Evolutionary conservation across 2,113 vertebrate species (phyloP).

Genomic region (Rhabdornis inornatus): DNA sequence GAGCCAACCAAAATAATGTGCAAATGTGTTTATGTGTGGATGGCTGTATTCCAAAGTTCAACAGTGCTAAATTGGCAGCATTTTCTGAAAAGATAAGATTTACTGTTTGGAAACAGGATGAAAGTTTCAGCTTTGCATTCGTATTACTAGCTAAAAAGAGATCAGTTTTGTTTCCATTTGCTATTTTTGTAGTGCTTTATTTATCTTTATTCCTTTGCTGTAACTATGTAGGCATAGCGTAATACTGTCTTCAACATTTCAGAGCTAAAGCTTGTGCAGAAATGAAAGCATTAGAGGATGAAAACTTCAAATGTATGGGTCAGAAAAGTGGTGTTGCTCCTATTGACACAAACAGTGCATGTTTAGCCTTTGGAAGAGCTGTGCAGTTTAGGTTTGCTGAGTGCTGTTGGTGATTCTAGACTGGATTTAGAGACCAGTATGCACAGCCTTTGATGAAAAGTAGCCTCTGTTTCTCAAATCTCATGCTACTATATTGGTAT

Average conservation of each 20-base stretch:
- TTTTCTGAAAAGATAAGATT: slow-evolving; percentile 17
- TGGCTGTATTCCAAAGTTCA: not conserved
- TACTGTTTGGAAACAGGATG: slow-evolving; percentile 11
- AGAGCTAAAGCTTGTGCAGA: not conserved
- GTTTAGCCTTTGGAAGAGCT: not conserved
- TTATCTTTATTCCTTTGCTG: not conserved
- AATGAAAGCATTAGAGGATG: not conserved
- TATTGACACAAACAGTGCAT: not conserved
- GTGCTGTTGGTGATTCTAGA: not conserved
- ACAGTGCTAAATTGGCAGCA: not conserved
- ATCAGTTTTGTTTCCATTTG: not conserved
- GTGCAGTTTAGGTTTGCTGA: not conserved
- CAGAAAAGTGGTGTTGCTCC: not conserved
- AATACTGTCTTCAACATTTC: not conserved
- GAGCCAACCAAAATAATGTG: not conserved
- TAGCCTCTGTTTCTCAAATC: not conserved
- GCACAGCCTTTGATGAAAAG: not conserved
- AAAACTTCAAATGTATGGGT: not conserved
- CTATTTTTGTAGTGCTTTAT: not conserved
- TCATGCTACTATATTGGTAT: not conserved
- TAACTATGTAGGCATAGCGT: not conserved
- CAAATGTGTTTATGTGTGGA: not conserved
- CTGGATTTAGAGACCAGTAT: not conserved
- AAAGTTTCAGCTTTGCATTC: not conserved
- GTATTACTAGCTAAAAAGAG: not conserved